phyloP scores from a whole-genome alignment of 2,888 invertebrate species.

The Tachina lurida region DNA sequence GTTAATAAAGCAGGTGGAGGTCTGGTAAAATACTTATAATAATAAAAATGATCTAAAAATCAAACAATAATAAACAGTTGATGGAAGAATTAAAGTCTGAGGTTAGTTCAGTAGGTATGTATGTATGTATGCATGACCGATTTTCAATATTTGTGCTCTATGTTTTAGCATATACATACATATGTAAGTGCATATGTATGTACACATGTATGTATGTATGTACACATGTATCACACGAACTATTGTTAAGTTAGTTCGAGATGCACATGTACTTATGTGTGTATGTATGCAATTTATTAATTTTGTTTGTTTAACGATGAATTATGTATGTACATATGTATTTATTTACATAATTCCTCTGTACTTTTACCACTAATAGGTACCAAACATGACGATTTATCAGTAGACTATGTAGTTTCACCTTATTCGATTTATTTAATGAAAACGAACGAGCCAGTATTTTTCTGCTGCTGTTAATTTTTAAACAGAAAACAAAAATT shows the following conservation, averaged over 20 bases:
- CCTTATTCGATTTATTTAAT: slow-evolving; percentile 27
- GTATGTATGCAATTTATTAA: not conserved
- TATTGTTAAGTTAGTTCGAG: too few relatives aligned
- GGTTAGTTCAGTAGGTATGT: not conserved
- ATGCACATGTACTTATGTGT: too few relatives aligned
- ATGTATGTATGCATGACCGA: not conserved
- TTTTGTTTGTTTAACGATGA: slow-evolving; percentile 9
- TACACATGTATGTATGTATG: not conserved
- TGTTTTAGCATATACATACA: too few relatives aligned
- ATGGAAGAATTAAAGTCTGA: slow-evolving; percentile 7
- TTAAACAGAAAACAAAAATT: not conserved
- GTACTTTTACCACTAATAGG: not conserved
- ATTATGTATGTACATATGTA: not conserved
- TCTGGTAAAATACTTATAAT: not conserved
- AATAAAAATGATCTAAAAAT: not conserved
- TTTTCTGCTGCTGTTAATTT: slow-evolving; percentile 17
- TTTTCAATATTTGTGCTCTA: too few relatives aligned
- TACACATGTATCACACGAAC: too few relatives aligned
- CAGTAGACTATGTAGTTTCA: not conserved
- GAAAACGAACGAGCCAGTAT: slow-evolving; percentile 20
- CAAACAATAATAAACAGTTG: not conserved
- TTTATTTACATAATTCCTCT: slow-evolving; percentile 1
- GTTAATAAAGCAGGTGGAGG: not conserved
- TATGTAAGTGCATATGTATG: too few relatives aligned
- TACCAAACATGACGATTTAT: slow-evolving; percentile 32